A percentile compares a stretch with the other conserved stretches of the same genome.
phyloP scores from a whole-genome alignment of 2,797 vertebrate species.

The Tadarida brasiliensis region DNA sequence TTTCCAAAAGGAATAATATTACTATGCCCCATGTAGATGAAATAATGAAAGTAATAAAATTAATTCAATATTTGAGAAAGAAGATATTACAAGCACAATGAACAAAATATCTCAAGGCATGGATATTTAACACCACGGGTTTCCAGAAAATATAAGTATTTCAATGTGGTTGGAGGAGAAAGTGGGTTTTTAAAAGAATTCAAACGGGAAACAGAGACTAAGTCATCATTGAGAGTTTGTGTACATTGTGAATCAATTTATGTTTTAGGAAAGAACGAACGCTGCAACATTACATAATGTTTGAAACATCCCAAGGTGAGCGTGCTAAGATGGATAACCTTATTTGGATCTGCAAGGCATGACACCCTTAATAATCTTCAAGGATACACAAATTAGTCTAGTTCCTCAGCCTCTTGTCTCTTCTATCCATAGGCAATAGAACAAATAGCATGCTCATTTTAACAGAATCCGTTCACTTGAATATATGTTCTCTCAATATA shows the following conservation, averaged over 20 bases:
- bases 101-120: not conserved
- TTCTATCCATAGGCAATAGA: not conserved
- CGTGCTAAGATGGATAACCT: not conserved
- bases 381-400: not conserved
- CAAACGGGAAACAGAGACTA: not conserved
- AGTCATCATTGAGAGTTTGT: not conserved
- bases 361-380: not conserved
- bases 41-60: not conserved
- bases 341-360: not conserved
- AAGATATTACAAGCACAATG: not conserved
- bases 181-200: not conserved
- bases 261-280: not conserved
- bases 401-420: not conserved
- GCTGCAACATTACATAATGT: not conserved
- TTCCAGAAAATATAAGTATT: not conserved
- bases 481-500: not conserved
- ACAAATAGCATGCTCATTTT: not conserved
- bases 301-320: not conserved
- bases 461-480: not conserved
- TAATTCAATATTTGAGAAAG: not conserved
- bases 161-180: not conserved
- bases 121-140: not conserved
- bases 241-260: not conserved
- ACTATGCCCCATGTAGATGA: not conserved
- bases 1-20: not conserved